A percentile compares a stretch with the other conserved stretches of the same genome.
Conservation (phyloP, 2,113 vertebrate genomes). For the Mungos mungo region DNA sequence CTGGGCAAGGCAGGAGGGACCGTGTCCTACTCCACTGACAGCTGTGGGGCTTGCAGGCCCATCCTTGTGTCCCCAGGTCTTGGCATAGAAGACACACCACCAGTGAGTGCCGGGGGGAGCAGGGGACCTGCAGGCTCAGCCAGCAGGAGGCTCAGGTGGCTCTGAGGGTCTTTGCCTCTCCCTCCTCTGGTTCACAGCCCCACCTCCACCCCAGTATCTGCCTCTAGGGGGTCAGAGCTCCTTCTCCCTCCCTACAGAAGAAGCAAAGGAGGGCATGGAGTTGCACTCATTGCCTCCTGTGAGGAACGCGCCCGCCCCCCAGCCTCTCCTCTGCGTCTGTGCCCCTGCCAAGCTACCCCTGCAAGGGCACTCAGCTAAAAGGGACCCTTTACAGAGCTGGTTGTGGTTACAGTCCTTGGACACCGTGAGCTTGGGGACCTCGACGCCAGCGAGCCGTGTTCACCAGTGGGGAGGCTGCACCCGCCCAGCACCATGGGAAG, state of each 20-base stretch:
- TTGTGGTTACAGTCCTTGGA: constrained; percentile 85
- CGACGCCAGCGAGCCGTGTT: constrained; percentile 77
- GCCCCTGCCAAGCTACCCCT: neutral
- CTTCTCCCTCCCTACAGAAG: neutral
- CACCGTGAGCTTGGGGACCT: constrained; percentile 84
- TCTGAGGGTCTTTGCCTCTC: neutral
- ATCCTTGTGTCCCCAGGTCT: neutral
- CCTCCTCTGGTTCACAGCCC: neutral
- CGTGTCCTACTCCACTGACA: neutral
- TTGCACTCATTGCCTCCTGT: neutral
- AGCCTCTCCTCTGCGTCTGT: neutral
- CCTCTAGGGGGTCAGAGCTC: neutral
- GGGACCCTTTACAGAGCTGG: constrained; percentile 70
- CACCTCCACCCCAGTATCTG: neutral
- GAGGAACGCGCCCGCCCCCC: neutral
- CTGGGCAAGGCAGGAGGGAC: neutral
- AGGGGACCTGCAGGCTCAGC: neutral
- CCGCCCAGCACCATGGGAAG: constrained; percentile 89
- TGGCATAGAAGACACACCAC: rapidly evolving
- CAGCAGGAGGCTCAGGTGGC: neutral
- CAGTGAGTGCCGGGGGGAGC: neutral
- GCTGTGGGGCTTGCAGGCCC: neutral
- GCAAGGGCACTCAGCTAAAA: neutral
- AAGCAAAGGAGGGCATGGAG: neutral
- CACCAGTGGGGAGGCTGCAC: constrained; percentile 84